Percentiles rank a stretch among this genome's conserved stretches.
Evolutionary conservation across 2,888 invertebrate genomes (phyloP).

Genomic region (Amphipyra tragopoginis): DNA sequence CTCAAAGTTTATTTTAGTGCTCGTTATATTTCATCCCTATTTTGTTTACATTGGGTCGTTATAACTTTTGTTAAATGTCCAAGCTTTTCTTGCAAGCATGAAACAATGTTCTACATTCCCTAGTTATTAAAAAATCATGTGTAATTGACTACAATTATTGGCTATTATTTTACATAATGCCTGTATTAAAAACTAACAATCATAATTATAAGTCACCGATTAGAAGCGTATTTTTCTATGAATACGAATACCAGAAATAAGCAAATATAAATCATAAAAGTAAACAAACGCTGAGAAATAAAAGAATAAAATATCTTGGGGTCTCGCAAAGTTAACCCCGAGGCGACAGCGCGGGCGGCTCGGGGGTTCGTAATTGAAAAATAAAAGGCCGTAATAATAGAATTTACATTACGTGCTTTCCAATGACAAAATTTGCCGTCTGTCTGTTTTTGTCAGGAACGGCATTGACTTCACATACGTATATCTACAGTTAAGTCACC

Average conservation of each 20-base stretch:
- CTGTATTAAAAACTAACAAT: no score
- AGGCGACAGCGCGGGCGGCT: constrained; percentile 75
- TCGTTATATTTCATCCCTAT: no score
- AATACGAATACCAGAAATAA: not conserved
- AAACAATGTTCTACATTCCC: no score
- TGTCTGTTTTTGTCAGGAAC: constrained; percentile 86
- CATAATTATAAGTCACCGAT: no score
- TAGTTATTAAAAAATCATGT: no score
- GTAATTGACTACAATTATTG: no score
- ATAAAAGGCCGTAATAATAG: constrained; percentile 90
- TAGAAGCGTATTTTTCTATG: not conserved
- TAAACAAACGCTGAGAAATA: constrained; percentile 60
- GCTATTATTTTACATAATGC: no score
- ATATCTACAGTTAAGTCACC: constrained; percentile 66
- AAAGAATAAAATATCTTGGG: constrained; percentile 70
- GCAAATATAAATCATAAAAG: constrained; percentile 48
- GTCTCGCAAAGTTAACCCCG: constrained; percentile 81
- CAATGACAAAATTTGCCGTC: constrained; percentile 86
- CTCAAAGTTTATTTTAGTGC: no score
- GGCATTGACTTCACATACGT: constrained; percentile 75
- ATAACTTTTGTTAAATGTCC: no score
- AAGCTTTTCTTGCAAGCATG: no score
- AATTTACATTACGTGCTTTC: constrained; percentile 89
- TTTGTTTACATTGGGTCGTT: no score
- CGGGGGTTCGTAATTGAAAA: constrained; percentile 88